phyloP scores from a whole-genome alignment of 2,113 vertebrate species.

The Clupea harengus region DNA sequence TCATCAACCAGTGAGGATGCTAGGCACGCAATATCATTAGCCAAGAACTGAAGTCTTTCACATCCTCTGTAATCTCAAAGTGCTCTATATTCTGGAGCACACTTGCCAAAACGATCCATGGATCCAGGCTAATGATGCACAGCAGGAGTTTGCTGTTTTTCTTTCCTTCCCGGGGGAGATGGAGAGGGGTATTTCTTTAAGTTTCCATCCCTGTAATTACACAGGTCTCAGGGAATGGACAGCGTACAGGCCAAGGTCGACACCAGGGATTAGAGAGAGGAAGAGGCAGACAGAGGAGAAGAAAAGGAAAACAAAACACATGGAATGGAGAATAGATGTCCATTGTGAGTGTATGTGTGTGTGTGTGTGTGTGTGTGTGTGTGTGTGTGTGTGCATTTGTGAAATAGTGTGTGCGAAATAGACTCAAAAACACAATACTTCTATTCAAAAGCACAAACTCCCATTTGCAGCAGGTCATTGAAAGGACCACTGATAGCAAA shows the following conservation, averaged over 20 bases:
- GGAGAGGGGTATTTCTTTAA: not conserved
- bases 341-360: not conserved
- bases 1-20: not conserved
- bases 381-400: not conserved
- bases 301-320: not conserved
- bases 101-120: not conserved
- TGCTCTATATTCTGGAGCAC: not conserved
- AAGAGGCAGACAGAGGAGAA: not conserved
- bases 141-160: not conserved
- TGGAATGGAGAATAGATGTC: not conserved
- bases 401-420: too few species aligned
- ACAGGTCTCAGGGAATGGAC: not conserved
- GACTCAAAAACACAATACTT: too few species aligned
- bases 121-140: not conserved
- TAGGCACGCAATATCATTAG: not conserved
- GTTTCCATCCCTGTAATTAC: not conserved
- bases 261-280: not conserved
- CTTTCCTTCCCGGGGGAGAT: not conserved
- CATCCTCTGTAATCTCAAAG: not conserved
- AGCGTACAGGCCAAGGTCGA: not conserved
- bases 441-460: too few species aligned
- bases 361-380: not conserved
- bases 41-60: not conserved
- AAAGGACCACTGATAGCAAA: too few species aligned
- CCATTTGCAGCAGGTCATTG: too few species aligned